phyloP scores from a whole-genome alignment of 1,140 invertebrate genomes.

The Pectinophora gossypiella region DNA sequence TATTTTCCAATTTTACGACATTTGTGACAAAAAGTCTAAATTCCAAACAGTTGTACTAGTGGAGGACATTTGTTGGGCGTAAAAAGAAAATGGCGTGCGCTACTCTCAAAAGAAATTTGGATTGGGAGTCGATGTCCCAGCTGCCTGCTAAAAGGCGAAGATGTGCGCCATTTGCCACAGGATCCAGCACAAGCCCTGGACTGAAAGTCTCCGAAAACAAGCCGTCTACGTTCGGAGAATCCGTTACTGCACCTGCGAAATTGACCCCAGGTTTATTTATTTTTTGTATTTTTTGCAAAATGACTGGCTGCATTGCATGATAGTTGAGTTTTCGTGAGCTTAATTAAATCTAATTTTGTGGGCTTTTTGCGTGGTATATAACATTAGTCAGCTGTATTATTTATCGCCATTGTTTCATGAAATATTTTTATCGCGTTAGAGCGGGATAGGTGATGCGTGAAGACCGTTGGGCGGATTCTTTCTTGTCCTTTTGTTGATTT shows the following conservation, averaged over 20 bases:
- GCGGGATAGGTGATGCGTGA: slow-evolving; percentile 46
- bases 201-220: slow-evolving; percentile 73
- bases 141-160: slow-evolving; percentile 90
- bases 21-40: slow-evolving; percentile 39
- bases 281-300: slow-evolving; percentile 28
- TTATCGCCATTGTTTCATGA: slow-evolving; percentile 54
- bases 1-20: slow-evolving; percentile 49
- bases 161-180: slow-evolving; percentile 88
- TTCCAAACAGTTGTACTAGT: slow-evolving; percentile 36
- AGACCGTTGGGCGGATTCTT: slow-evolving; percentile 50
- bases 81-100: slow-evolving; percentile 94
- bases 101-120: slow-evolving; percentile 93
- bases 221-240: slow-evolving; percentile 86
- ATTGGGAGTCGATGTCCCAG: slow-evolving; percentile 93
- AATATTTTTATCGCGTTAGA: slow-evolving; percentile 64
- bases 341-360: background rate
- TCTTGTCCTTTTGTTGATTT: slow-evolving; percentile 48
- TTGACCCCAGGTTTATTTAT: slow-evolving; percentile 87
- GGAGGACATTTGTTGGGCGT: slow-evolving; percentile 64
- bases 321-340: too few relatives aligned
- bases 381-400: slow-evolving; percentile 42
- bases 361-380: background rate
- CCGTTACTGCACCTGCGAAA: slow-evolving; percentile 80
- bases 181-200: slow-evolving; percentile 81
- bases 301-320: background rate